phyloP scores from a whole-genome alignment of 2,888 invertebrate genomes.

The Pseudoips prasinana region DNA sequence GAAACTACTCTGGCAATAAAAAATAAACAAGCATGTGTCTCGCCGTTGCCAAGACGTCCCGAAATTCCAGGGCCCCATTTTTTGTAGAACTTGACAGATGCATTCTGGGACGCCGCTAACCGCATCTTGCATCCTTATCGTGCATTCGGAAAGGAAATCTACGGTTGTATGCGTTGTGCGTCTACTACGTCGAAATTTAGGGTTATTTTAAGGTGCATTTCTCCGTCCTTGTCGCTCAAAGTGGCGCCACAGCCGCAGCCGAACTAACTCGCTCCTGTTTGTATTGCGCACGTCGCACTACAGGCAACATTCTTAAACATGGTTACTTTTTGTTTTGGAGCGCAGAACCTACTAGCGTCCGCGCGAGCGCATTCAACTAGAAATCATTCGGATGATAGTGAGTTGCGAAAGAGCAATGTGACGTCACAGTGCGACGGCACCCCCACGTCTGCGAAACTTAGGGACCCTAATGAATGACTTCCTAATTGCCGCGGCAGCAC shows the following conservation, averaged over 20 bases:
- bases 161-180: constrained; percentile 49
- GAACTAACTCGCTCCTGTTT: constrained; percentile 66
- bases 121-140: constrained; percentile 78
- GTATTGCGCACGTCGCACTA: constrained; percentile 50
- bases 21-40: constrained; percentile 76
- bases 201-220: constrained; percentile 74
- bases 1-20: constrained; percentile 65
- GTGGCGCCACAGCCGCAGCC: constrained; percentile 67
- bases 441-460: constrained; percentile 81
- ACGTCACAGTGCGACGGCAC: constrained; percentile 71
- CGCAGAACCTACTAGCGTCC: constrained; percentile 33
- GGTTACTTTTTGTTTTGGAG: constrained; percentile 59
- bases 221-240: constrained; percentile 68
- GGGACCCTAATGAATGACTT: constrained; percentile 82
- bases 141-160: constrained; percentile 65
- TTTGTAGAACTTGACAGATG: constrained; percentile 77
- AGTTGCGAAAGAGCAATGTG: constrained; percentile 59
- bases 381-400: constrained; percentile 47
- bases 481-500: constrained; percentile 79
- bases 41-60: constrained; percentile 69
- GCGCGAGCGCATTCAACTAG: constrained; percentile 43
- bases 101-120: constrained; percentile 77
- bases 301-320: constrained; percentile 65
- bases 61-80: constrained; percentile 76
- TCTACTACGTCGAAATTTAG: constrained; percentile 67